Percentiles rank a stretch among this genome's conserved stretches.
These are phyloP conservation scores for Panopea generosa DNA, from an alignment of 2,888 invertebrate genomes.

Conservation along the genomic window DNA sequence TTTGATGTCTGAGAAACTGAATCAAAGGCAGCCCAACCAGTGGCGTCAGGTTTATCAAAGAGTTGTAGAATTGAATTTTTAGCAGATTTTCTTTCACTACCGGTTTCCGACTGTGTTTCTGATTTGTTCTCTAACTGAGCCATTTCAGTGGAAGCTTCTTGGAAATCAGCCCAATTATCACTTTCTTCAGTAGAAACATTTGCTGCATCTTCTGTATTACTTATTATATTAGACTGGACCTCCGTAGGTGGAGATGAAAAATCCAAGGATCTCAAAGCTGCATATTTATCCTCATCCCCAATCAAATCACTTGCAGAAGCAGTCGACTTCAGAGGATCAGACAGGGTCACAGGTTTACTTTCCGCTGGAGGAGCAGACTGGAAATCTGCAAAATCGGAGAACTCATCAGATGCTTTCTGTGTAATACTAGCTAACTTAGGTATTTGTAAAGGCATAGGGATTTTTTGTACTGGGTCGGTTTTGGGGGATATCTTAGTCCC, in stretches of 20 bases:
- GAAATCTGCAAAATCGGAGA: slow-evolving; percentile 76
- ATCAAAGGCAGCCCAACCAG: slow-evolving; percentile 62
- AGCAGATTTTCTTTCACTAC: slow-evolving; percentile 9
- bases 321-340: slow-evolving; percentile 46
- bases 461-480: slow-evolving; percentile 27
- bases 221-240: slow-evolving; percentile 9
- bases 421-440: slow-evolving; percentile 2
- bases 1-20: slow-evolving; percentile 6
- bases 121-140: not conserved
- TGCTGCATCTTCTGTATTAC: slow-evolving; percentile 18
- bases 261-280: slow-evolving; percentile 72
- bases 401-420: slow-evolving; percentile 59
- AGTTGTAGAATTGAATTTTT: slow-evolving; percentile 9
- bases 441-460: slow-evolving; percentile 21
- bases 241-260: slow-evolving; percentile 31
- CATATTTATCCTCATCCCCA: slow-evolving; percentile 80
- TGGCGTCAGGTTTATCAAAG: slow-evolving; percentile 30
- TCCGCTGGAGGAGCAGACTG: slow-evolving; percentile 68
- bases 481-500: slow-evolving; percentile 20
- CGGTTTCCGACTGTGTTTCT: not conserved
- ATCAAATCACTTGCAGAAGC: slow-evolving; percentile 67
- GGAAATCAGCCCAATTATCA: slow-evolving; percentile 69
- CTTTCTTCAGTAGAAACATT: slow-evolving; percentile 36
- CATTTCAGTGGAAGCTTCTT: slow-evolving; percentile 27
- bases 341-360: not conserved